These are phyloP conservation scores for Melanostoma mellinum DNA, from an alignment of 2,888 invertebrate species.

Conservation along the genomic window DNA sequence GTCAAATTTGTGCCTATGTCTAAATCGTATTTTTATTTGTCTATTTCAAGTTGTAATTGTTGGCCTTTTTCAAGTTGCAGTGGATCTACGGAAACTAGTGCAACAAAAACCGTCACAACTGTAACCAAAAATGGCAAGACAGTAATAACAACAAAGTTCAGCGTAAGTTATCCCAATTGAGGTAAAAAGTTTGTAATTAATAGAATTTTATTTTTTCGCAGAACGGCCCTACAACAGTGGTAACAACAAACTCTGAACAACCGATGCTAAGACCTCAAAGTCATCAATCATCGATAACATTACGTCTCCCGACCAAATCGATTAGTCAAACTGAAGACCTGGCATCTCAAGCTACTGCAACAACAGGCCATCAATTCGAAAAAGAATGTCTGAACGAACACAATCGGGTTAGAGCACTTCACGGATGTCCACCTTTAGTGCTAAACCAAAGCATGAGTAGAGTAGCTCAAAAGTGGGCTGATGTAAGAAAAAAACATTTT, in stretches of 20 bases:
- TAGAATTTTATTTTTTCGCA: not conserved
- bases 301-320: too few relatives aligned
- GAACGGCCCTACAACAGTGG: too few relatives aligned
- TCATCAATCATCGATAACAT: too few relatives aligned
- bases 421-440: slow-evolving; percentile 87
- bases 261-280: too few relatives aligned
- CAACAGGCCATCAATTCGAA: slow-evolving; percentile 61
- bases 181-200: not conserved
- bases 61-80: slow-evolving; percentile 25
- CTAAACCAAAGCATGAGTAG: slow-evolving; percentile 86
- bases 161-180: slow-evolving; percentile 4
- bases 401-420: slow-evolving; percentile 87
- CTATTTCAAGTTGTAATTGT: not conserved
- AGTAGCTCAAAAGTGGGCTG: slow-evolving; percentile 89
- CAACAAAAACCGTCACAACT: slow-evolving; percentile 23
- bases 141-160: slow-evolving; percentile 13
- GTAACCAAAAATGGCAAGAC: slow-evolving; percentile 15
- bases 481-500: slow-evolving; percentile 78
- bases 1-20: too few relatives aligned
- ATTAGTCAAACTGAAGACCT: not conserved
- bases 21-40: not conserved
- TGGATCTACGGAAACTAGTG: not conserved
- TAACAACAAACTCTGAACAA: too few relatives aligned
- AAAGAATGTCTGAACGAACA: slow-evolving; percentile 81
- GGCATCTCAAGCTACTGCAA: not conserved